Conservation (phyloP, 2,797 vertebrate genomes). For the Cyclura pinguis region DNA sequence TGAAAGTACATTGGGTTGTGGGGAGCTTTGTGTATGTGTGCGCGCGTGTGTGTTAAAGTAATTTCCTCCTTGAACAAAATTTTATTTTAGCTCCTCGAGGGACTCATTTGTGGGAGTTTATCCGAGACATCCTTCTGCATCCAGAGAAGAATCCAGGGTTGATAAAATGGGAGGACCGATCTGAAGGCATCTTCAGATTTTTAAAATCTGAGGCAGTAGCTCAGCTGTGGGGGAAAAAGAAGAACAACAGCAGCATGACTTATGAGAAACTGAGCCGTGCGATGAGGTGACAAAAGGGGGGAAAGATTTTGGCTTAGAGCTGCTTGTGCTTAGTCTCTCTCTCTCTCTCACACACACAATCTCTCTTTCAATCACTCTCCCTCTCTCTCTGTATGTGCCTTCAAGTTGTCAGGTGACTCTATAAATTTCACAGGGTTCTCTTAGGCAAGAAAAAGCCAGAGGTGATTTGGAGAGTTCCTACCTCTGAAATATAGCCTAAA, state of each 20-base stretch:
- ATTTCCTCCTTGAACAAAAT: constrained; percentile 1
- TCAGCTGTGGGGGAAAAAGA: constrained; percentile 98
- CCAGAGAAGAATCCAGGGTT: constrained; percentile 95
- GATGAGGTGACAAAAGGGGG: constrained; percentile 87
- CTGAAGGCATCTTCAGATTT: constrained; percentile 95
- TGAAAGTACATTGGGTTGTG: background rate
- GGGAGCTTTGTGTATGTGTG: no score
- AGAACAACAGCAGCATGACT: constrained; percentile 99
- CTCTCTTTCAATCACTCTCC: no score
- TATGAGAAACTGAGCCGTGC: constrained; percentile 98
- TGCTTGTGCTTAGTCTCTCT: background rate
- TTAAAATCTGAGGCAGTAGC: constrained; percentile 98
- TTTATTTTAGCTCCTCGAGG: constrained; percentile 87
- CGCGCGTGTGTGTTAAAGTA: background rate
- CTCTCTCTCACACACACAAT: no score
- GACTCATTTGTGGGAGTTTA: constrained; percentile 98
- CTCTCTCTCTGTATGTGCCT: no score
- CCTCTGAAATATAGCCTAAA: no score
- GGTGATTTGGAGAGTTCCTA: no score
- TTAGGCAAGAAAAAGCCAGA: no score
- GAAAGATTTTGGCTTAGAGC: background rate
- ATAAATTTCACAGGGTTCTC: no score
- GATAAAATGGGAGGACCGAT: constrained; percentile 97
- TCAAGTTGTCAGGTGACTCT: no score
- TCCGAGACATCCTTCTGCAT: constrained; percentile 94